Evolutionary conservation across 37 sponge, comb jelly and placozoan species (phyloP).

Genomic region (Corticium candelabrum): DNA sequence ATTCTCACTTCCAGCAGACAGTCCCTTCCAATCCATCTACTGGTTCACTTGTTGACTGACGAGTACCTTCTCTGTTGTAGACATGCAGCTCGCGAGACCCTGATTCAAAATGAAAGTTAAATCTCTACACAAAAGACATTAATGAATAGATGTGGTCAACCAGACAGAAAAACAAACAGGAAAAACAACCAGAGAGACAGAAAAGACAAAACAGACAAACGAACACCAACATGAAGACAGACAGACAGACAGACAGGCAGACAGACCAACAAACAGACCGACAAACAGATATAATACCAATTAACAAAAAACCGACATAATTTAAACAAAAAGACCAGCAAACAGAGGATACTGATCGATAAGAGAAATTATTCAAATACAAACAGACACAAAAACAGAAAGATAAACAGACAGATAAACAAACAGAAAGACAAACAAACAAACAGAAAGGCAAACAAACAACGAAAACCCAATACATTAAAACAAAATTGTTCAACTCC

Average conservation of each 20-base stretch:
- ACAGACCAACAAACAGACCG: background rate
- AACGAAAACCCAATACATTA: background rate
- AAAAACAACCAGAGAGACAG: too few species aligned
- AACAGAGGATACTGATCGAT: background rate
- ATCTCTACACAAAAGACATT: too few species aligned
- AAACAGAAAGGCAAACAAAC: too few species aligned
- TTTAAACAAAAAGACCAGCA: background rate
- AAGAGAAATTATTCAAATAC: background rate
- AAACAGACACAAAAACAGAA: too few species aligned
- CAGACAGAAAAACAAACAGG: background rate
- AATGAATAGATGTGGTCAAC: slow-evolving; percentile 1
- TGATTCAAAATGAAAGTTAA: background rate
- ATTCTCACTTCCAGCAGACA: slow-evolving; percentile 60
- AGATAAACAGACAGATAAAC: too few species aligned
- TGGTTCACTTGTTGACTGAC: slow-evolving; percentile 73
- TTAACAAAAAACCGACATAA: background rate
- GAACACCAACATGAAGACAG: background rate
- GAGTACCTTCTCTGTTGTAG: slow-evolving; percentile 75
- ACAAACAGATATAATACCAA: too few species aligned
- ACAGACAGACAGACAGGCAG: slow-evolving; percentile 5
- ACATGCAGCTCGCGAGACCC: slow-evolving; percentile 53
- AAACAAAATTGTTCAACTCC: background rate
- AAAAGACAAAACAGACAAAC: too few species aligned
- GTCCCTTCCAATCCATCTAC: slow-evolving; percentile 67
- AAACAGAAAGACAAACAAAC: too few species aligned